Conservation (phyloP, 1,140 invertebrate genomes). For the Popillia japonica region DNA sequence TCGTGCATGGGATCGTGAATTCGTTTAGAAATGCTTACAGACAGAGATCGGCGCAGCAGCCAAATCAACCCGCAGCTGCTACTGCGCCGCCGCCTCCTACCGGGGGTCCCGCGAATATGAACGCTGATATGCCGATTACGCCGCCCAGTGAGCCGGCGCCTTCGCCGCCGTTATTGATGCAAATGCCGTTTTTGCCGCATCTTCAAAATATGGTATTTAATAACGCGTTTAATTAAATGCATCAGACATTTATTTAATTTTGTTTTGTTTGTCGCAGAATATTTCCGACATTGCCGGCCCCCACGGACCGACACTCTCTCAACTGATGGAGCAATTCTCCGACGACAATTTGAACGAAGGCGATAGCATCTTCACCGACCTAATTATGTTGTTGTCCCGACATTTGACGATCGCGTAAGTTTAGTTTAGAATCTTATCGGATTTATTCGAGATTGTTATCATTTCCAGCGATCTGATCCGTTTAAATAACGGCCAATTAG, state of each 20-base stretch:
- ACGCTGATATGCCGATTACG: not conserved
- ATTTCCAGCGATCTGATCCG: constrained; percentile 53
- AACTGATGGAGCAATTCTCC: constrained; percentile 59
- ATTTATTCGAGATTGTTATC: not conserved
- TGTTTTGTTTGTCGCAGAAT: constrained; percentile 42
- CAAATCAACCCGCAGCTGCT: not conserved
- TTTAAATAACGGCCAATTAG: constrained; percentile 50
- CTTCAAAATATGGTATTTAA: constrained; percentile 43
- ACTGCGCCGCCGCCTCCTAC: not conserved
- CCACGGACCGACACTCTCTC: constrained; percentile 59
- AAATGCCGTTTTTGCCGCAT: constrained; percentile 31
- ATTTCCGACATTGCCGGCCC: constrained; percentile 44
- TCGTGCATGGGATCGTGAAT: constrained; percentile 45
- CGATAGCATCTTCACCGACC: constrained; percentile 61
- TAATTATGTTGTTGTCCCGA: constrained; percentile 59
- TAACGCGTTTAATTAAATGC: not conserved
- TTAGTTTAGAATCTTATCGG: not conserved
- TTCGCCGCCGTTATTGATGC: not conserved
- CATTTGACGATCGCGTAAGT: constrained; percentile 55
- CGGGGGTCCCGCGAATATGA: not conserved
- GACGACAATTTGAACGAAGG: constrained; percentile 59
- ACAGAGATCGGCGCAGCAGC: constrained; percentile 30
- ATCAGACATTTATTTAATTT: not conserved
- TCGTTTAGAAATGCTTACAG: constrained; percentile 44
- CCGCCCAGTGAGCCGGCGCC: not conserved